Base-by-base conservation (phyloP, 1,140 invertebrate species). In the Micrasema minimum region DNA sequence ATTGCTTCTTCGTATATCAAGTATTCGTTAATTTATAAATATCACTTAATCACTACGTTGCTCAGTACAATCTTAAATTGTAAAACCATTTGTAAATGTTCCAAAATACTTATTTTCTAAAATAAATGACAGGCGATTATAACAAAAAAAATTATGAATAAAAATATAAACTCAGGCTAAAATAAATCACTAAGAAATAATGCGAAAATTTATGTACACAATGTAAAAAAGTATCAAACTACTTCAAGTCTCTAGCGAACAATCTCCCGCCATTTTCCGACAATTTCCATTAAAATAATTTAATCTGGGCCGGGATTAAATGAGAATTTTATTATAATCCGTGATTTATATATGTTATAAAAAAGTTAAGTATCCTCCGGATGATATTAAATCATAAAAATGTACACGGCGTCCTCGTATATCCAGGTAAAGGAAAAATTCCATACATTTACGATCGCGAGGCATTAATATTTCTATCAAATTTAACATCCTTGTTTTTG, bases 371-470 rank as follows among this genome's bases (percentile, higher is more conserved):
- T 45, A 64, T 11, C 14, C 59, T 64, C 43, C 59, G 26, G 38
- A n/a, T 64, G 41, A 64, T 64, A 64, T 64, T 46, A 64, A 45
- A 64, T 64, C 59, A 46, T 64, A 64, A 64, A 64, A 59, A 45
- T 37, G 22, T 64, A 64, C 46, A 64, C 59, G 43, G 23, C 31
- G 59, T 41, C 18, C 59, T 37, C 43, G 20, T 46, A 64, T 46
- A 46, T 64, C 46, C 43, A 45, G 59, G 59, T 64, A 64, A 9
- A 26, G 41, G 10, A 31, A 31, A 64, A 64, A 61, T 61, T 64
- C 45, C 59, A 26, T 64, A 45, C 59, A 64, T 64, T 46, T 64
- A 64, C 46, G 59, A 64, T 64, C 38, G 6, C 10, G 1, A 41
- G 16, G 12, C 43, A 64, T 64, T 46, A 64, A 64, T 64, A 64